phyloP scores from a whole-genome alignment of 2,113 vertebrate species.

The Erythrocercus mccallii region DNA sequence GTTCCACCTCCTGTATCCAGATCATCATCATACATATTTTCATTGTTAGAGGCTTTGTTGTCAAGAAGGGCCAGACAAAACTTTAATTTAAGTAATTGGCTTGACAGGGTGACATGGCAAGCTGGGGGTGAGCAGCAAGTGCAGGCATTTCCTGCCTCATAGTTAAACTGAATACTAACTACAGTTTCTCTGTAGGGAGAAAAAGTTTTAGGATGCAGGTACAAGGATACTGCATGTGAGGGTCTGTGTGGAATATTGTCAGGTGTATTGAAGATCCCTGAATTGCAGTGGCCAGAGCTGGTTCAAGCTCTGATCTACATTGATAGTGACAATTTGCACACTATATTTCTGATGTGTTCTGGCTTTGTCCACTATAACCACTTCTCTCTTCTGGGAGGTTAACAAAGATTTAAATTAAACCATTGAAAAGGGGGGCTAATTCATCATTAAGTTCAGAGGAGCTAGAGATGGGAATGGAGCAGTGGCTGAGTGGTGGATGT shows the following conservation, averaged over 20 bases:
- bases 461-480: background rate
- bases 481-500: background rate
- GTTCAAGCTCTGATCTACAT: background rate
- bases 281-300: background rate
- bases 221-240: background rate
- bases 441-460: background rate
- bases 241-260: background rate
- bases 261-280: background rate
- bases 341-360: background rate
- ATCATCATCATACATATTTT: background rate
- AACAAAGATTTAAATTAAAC: background rate
- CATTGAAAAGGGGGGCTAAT: background rate
- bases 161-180: background rate
- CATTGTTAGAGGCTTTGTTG: background rate
- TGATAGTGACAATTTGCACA: background rate
- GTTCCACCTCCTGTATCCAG: background rate
- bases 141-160: background rate
- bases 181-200: background rate
- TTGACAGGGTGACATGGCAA: conserved; percentile 2
- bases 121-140: background rate
- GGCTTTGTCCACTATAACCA: background rate
- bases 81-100: conserved; percentile 17
- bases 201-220: background rate
- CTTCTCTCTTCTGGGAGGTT: background rate
- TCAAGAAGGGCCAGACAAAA: background rate